Evolutionary conservation across 2,797 vertebrate species (phyloP), one percentile per base, ranked within the genome.

Genomic region (Aplochiton taeniatus): DNA sequence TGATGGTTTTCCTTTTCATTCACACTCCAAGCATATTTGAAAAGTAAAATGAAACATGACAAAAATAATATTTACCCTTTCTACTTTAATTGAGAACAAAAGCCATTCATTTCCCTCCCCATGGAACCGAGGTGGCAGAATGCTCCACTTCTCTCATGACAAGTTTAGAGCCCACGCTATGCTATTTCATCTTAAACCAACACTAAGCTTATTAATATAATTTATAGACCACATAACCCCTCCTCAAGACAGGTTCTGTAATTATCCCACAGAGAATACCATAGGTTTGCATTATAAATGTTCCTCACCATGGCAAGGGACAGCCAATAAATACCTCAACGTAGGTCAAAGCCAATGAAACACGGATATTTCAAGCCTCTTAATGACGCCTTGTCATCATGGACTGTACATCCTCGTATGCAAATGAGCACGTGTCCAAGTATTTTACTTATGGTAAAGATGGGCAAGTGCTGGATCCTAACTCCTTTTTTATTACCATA

Each of bases 171-270:
- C 69, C 44, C 46, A 68, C 69, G 68, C 70, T 48, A 68, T 70
- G 70, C 72, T 73, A 72, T 72, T 72, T 77, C 73, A 87, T 86
- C 78, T 88, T 87, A 85, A 87, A 88, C 83, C 82, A 87, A 89
- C 87, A 86, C 77, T 83, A 74, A 79, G 83, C 90, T 87, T 88
- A 90, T 92, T 90, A 90, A 89, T 89, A 85, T 69, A 91, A 90
- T 91, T 87, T 87, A 90, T 89, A 86, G 88, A 76, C 78, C 66
- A 81, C 82, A 84, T 86, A 87, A 74, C 63, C 42, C 82, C 74
- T 83, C 85, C 76, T 82, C 70, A 5, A 76, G 76, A 83, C 45
- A 46, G 43, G 76, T 68, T 70, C 70, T 78, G 86, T 91, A 90
- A 90, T 92, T 89, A 91, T 84, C 79, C 66, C 82, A 67, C 72